These are phyloP conservation scores for Eristalis arbustorum DNA, from an alignment of 2,888 invertebrate genomes.

Conservation along the genomic window DNA sequence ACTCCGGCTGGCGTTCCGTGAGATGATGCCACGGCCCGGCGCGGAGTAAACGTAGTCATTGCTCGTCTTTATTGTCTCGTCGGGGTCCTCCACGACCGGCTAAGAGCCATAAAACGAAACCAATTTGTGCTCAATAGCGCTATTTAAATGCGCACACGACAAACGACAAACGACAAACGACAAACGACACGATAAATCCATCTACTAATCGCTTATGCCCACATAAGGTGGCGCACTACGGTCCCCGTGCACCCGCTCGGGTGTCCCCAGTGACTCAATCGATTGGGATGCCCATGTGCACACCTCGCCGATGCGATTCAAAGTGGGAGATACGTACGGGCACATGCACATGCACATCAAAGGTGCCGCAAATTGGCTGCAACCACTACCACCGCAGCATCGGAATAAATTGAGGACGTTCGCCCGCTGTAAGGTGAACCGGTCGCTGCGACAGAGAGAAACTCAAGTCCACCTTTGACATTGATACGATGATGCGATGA, in stretches of 20 bases:
- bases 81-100: constrained; percentile 2
- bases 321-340: constrained; percentile 4
- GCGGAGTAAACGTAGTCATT: too few species aligned
- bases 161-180: too few species aligned
- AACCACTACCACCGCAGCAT: constrained; percentile 30
- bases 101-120: constrained; percentile 40
- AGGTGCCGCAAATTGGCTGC: constrained; percentile 58
- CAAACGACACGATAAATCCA: constrained; percentile 63
- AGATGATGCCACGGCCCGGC: too few species aligned
- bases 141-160: constrained; percentile 60
- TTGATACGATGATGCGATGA: constrained; percentile 49
- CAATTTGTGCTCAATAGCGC: constrained; percentile 53
- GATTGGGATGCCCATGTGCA: constrained; percentile 30
- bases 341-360: constrained; percentile 29
- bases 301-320: background rate
- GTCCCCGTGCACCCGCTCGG: constrained; percentile 37
- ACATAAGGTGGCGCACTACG: constrained; percentile 60
- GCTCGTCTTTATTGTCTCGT: background rate
- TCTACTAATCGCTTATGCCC: constrained; percentile 64
- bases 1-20: too few species aligned
- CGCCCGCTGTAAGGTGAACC: constrained; percentile 39
- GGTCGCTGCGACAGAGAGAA: constrained; percentile 25
- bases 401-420: constrained; percentile 39
- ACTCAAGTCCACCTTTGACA: constrained; percentile 55
- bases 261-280: constrained; percentile 55